Conservation (phyloP, 2,888 invertebrate species). For the Melipona beecheii region DNA sequence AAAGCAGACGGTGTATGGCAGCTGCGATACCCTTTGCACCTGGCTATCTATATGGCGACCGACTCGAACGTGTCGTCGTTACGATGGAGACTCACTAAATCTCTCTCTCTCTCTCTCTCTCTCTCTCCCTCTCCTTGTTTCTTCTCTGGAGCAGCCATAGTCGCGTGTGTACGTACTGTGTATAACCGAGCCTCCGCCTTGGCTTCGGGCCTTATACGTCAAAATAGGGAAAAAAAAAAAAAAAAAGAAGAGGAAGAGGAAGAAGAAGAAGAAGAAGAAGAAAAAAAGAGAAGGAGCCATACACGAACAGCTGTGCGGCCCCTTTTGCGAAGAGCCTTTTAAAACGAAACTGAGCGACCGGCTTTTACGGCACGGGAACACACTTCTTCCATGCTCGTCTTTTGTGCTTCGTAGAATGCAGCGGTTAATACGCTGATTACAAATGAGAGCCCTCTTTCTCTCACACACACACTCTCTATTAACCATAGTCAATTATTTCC, state of each 20-base stretch:
- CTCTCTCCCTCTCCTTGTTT: neutral
- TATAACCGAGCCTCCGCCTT: slow-evolving; percentile 27
- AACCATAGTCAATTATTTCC: neutral
- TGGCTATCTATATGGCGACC: slow-evolving; percentile 52
- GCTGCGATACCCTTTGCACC: slow-evolving; percentile 65
- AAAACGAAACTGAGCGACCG: slow-evolving; percentile 57
- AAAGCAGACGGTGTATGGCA: slow-evolving; percentile 58
- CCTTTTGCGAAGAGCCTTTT: slow-evolving; percentile 70
- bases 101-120: slow-evolving; percentile 18
- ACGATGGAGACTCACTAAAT: slow-evolving; percentile 25
- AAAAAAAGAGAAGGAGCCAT: slow-evolving; percentile 16
- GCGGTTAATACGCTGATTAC: slow-evolving; percentile 1
- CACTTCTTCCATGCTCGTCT: slow-evolving; percentile 7
- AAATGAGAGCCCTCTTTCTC: neutral
- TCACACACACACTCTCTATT: neutral
- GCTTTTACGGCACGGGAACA: slow-evolving; percentile 45
- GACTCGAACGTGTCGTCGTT: slow-evolving; percentile 38
- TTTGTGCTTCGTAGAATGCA: slow-evolving; percentile 13
- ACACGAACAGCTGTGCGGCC: slow-evolving; percentile 70
- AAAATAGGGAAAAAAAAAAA: slow-evolving; percentile 42
- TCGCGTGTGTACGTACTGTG: neutral
- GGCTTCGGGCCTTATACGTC: slow-evolving; percentile 67
- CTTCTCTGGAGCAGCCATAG: slow-evolving; percentile 41
- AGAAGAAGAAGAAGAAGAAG: slow-evolving; percentile 7
- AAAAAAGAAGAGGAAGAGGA: neutral